Conservation (phyloP, 2,888 invertebrate species). For the Xestia rhomboidea region DNA sequence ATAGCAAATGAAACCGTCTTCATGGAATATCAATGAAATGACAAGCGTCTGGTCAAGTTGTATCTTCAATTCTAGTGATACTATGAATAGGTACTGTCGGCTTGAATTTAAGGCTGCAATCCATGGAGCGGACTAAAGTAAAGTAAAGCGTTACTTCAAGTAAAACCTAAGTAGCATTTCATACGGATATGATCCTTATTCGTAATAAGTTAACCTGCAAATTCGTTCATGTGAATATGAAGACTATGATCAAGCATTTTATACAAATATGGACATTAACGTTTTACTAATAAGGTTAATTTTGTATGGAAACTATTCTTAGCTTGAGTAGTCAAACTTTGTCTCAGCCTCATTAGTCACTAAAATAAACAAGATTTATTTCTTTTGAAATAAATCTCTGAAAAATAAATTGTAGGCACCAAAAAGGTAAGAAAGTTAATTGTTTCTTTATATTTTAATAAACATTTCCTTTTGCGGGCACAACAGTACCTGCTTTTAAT, state of each 20-base stretch:
- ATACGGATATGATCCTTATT: background rate
- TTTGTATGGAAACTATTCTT: background rate
- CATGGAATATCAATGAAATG: background rate
- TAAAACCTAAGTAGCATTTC: background rate
- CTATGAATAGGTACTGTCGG: background rate
- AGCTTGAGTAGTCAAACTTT: background rate
- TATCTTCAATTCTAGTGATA: background rate
- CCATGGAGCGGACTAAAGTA: background rate
- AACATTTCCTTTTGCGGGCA: conserved; percentile 50
- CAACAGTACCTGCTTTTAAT: conserved; percentile 60
- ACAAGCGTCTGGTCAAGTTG: background rate
- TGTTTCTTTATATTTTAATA: conserved; percentile 57
- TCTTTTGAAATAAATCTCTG: conserved; percentile 16
- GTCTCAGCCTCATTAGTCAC: conserved; percentile 3
- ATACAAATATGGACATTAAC: background rate
- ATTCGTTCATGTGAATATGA: background rate
- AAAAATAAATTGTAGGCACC: background rate
- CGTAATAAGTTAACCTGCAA: background rate
- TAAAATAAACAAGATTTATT: conserved; percentile 4
- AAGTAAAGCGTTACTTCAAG: background rate
- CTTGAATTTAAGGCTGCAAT: background rate
- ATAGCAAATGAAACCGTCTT: background rate
- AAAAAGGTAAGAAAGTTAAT: conserved; percentile 53
- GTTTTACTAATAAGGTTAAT: background rate
- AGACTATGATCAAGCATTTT: background rate